Evolutionary conservation across 2,113 vertebrate species (phyloP).

Genomic region (Platichthys flesus): DNA sequence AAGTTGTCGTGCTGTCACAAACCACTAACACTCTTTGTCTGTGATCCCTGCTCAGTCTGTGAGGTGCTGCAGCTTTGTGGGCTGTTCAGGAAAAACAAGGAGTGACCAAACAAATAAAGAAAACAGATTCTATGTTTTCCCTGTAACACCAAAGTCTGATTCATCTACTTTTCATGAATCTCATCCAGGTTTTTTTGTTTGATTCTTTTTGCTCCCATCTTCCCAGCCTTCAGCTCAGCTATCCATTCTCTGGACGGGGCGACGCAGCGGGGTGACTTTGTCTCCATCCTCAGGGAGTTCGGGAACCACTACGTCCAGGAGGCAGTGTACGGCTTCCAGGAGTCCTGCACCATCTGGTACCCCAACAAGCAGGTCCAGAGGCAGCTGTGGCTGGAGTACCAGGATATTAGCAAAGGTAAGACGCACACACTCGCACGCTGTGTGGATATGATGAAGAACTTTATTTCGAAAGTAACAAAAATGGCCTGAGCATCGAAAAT

Average conservation of each 20-base stretch:
- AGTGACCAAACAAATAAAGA: background rate
- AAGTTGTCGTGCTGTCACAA: too few relatives aligned
- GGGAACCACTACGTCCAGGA: conserved; percentile 99
- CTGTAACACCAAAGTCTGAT: too few relatives aligned
- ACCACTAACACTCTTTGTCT: background rate
- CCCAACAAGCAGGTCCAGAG: conserved; percentile 96
- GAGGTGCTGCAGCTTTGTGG: conserved; percentile 8
- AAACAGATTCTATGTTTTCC: background rate
- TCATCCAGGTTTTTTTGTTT: background rate
- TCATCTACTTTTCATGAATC: background rate
- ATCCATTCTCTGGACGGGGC: conserved; percentile 96
- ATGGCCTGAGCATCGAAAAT: background rate
- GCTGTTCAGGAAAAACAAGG: background rate
- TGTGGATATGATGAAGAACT: background rate
- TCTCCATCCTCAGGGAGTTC: conserved; percentile 93
- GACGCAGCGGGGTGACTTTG: conserved; percentile 91
- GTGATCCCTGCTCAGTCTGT: conserved; percentile 12
- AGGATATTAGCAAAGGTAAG: conserved; percentile 98
- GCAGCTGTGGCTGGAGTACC: conserved; percentile 98
- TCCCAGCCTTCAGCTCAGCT: conserved; percentile 91
- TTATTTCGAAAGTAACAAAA: background rate
- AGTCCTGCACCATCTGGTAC: conserved; percentile 98
- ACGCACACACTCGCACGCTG: background rate
- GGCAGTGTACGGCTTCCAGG: conserved; percentile 96
- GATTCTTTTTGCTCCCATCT: background rate